phyloP scores from a whole-genome alignment of 2,888 invertebrate species.

The Tubulanus polymorphus region DNA sequence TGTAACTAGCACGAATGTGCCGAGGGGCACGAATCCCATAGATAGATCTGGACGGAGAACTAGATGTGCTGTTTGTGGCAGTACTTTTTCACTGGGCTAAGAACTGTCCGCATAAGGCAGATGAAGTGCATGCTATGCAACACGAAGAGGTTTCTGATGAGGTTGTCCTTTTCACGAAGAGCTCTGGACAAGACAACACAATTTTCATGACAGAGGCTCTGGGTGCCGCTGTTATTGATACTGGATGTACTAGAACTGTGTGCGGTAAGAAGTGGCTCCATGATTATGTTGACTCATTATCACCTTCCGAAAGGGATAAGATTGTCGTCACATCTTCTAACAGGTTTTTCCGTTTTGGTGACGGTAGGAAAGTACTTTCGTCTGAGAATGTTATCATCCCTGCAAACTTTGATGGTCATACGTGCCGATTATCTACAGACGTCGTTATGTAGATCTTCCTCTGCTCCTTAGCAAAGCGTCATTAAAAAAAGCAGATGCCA shows the following conservation, averaged over 20 bases:
- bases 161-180: background rate
- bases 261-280: slow-evolving; percentile 5
- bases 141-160: no score
- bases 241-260: slow-evolving; percentile 3
- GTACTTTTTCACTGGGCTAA: background rate
- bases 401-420: background rate
- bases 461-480: background rate
- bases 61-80: background rate
- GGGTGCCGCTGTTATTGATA: background rate
- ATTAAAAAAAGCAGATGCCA: background rate
- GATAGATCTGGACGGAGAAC: background rate
- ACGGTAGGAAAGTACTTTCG: background rate
- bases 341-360: background rate
- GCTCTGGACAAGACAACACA: no score
- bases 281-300: background rate
- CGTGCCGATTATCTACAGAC: background rate
- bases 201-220: background rate
- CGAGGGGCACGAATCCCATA: background rate
- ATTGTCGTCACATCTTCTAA: background rate
- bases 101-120: background rate
- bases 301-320: background rate
- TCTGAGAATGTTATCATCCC: background rate
- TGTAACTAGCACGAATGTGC: no score
- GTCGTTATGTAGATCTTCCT: background rate
- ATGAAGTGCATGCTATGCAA: background rate